A percentile compares a stretch with the other conserved stretches of the same genome.
Conservation (phyloP, 2,888 invertebrate species). For the Mythimna pallens region DNA sequence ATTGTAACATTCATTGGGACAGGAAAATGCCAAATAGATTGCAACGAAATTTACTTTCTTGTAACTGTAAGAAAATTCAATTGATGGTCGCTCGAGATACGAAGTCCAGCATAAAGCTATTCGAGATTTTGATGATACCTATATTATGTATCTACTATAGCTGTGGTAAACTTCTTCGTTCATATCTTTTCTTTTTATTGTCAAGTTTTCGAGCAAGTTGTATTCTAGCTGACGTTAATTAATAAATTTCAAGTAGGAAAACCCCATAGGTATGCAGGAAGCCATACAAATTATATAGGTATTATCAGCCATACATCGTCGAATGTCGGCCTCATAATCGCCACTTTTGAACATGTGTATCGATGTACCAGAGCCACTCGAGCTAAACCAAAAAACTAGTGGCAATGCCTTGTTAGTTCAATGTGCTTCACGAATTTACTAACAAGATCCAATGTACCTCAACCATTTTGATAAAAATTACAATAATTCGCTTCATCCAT, state of each 20-base stretch:
- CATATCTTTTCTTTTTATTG: too few species aligned
- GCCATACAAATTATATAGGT: constrained; percentile 2
- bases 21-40: too few species aligned
- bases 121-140: background rate
- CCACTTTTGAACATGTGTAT: background rate
- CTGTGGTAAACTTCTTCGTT: background rate
- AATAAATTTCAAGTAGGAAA: constrained; percentile 4
- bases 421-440: too few species aligned
- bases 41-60: too few species aligned
- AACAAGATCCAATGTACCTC: too few species aligned
- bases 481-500: too few species aligned
- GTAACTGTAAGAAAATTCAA: background rate
- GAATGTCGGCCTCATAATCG: background rate
- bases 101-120: background rate
- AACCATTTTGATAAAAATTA: too few species aligned
- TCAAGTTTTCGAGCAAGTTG: background rate
- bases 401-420: too few species aligned
- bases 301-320: background rate
- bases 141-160: background rate
- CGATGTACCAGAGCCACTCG: too few species aligned
- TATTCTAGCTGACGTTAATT: background rate
- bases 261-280: background rate
- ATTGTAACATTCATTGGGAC: too few species aligned
- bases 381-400: too few species aligned
- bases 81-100: background rate